phyloP scores from a whole-genome alignment of 1,140 invertebrate species.

The Tetragonula clypearis region DNA sequence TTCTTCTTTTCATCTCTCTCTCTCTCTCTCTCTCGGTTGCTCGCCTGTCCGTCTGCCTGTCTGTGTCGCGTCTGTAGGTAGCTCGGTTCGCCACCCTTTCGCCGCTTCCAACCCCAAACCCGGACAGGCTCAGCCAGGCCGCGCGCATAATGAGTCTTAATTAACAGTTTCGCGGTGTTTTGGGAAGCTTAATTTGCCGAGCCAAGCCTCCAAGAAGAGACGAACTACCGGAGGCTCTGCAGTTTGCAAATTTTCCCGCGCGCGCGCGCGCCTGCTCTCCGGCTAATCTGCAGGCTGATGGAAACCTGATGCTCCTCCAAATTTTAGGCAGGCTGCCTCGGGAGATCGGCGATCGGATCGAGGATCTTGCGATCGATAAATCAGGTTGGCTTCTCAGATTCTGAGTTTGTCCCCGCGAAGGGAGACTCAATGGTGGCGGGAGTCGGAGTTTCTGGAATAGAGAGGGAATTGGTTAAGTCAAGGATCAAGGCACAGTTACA shows the following conservation, averaged over 20 bases:
- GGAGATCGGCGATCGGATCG: not conserved
- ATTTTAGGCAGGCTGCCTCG: no score
- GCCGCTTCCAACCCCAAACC: slow-evolving; percentile 56
- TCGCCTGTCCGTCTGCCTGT: not conserved
- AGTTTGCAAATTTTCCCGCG: slow-evolving; percentile 13
- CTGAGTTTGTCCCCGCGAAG: no score
- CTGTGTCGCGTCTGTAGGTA: slow-evolving; percentile 8
- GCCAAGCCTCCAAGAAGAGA: slow-evolving; percentile 29
- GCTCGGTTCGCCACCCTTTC: slow-evolving; percentile 57
- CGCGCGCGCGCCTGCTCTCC: not conserved
- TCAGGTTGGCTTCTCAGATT: no score
- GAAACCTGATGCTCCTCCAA: not conserved
- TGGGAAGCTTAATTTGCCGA: slow-evolving; percentile 79
- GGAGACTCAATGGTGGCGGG: not conserved
- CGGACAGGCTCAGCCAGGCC: slow-evolving; percentile 46
- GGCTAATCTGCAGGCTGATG: not conserved
- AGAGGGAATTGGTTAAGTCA: no score
- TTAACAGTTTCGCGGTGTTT: slow-evolving; percentile 82
- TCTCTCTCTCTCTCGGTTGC: slow-evolving; percentile 39
- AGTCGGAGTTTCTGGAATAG: not conserved
- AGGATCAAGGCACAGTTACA: no score
- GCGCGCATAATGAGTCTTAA: slow-evolving; percentile 81
- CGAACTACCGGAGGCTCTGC: not conserved
- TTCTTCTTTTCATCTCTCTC: slow-evolving; percentile 12
- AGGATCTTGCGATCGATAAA: not conserved